Evolutionary conservation across 2,797 vertebrate genomes (phyloP).

Genomic region (Halcyon leucocephala): DNA sequence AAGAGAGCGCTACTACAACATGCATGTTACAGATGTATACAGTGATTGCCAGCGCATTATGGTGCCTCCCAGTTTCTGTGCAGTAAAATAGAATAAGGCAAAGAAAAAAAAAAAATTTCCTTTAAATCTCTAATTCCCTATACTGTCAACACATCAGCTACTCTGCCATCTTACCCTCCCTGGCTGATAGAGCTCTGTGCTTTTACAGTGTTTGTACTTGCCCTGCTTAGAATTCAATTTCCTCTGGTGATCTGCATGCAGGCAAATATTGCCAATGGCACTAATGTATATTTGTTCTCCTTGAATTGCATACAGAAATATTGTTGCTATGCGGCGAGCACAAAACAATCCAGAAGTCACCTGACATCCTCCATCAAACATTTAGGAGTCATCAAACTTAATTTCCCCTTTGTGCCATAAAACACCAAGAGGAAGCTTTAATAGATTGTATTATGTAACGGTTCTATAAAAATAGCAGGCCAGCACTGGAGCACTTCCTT

Average conservation of each 20-base stretch:
- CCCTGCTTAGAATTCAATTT: conserved; percentile 70
- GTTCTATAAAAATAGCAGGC: conserved; percentile 86
- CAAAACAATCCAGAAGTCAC: conserved; percentile 80
- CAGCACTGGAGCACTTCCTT: conserved; percentile 83
- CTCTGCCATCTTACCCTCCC: background rate
- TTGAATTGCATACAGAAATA: conserved; percentile 72
- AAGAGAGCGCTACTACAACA: background rate
- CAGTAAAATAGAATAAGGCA: background rate
- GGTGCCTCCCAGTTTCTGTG: background rate
- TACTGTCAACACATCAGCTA: background rate
- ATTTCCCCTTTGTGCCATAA: conserved; percentile 89
- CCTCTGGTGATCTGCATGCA: conserved; percentile 58
- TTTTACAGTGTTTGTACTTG: conserved; percentile 64
- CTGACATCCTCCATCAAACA: conserved; percentile 81
- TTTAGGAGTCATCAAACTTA: conserved; percentile 86
- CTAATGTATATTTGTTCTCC: conserved; percentile 69
- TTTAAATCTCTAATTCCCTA: conserved; percentile 42
- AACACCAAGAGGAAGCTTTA: conserved; percentile 84
- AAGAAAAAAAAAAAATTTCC: background rate
- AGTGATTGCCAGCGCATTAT: background rate
- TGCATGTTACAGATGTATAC: background rate
- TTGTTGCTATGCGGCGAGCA: conserved; percentile 70
- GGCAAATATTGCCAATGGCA: conserved; percentile 63
- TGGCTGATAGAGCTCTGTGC: conserved; percentile 12
- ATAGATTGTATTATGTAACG: conserved; percentile 84